A percentile compares a stretch with the other conserved stretches of the same genome.
phyloP scores from a whole-genome alignment of 1,140 invertebrate species.

The Rhopalosiphum maidis region DNA sequence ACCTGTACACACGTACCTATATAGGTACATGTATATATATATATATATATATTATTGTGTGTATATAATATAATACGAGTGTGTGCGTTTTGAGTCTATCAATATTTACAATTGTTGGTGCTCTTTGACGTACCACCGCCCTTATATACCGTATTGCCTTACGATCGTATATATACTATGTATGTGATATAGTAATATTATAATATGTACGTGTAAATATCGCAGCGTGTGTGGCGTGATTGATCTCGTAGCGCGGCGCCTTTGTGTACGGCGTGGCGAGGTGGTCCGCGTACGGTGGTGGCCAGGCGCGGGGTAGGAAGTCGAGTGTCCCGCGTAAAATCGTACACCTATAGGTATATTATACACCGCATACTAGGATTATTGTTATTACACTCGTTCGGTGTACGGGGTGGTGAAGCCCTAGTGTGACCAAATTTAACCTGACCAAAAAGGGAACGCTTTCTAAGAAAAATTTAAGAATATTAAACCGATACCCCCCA shows the following conservation, averaged over 20 bases:
- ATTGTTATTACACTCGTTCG: background rate
- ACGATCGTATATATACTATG: background rate
- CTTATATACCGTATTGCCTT: background rate
- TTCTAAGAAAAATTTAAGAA: background rate
- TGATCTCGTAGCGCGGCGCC: background rate
- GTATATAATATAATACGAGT: background rate
- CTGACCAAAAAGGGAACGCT: background rate
- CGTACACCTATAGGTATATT: background rate
- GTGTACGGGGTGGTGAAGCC: background rate
- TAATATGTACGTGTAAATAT: background rate
- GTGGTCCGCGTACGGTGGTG: background rate
- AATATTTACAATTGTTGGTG: conserved; percentile 21
- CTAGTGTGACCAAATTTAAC: background rate
- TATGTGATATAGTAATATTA: background rate
- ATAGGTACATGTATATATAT: background rate
- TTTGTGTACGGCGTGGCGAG: background rate
- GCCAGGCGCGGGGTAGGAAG: too few species aligned
- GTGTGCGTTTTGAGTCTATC: background rate
- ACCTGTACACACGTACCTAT: background rate
- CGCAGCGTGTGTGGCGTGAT: background rate
- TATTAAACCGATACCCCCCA: background rate
- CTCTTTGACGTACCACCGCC: conserved; percentile 31
- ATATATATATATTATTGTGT: background rate
- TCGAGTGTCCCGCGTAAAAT: background rate
- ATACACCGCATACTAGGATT: background rate